A percentile compares a stretch with the other conserved stretches of the same genome.
These are phyloP conservation scores for Palaemon carinicauda DNA, from an alignment of 1,140 invertebrate species.

Conservation along the genomic window DNA sequence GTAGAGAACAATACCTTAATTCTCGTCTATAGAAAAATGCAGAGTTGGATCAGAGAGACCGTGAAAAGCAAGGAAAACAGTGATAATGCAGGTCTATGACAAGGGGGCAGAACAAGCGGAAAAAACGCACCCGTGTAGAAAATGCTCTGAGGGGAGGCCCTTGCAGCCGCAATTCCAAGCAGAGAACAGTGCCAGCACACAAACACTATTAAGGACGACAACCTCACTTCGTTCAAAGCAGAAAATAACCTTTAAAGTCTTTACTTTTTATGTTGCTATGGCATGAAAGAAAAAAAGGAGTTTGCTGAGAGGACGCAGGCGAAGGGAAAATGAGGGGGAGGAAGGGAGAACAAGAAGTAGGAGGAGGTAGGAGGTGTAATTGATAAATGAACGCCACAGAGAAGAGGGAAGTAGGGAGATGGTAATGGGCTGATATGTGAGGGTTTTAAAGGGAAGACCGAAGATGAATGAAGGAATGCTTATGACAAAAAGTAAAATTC, in stretches of 20 bases:
- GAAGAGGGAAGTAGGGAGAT: slow-evolving; percentile 2
- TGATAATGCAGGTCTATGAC: slow-evolving; percentile 40
- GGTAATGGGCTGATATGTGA: slow-evolving; percentile 23
- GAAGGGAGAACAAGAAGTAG: background rate
- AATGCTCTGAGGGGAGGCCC: slow-evolving; percentile 5
- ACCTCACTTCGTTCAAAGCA: background rate
- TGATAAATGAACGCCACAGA: background rate
- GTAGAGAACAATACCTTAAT: background rate
- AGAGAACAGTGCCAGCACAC: background rate
- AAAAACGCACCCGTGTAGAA: slow-evolving; percentile 22
- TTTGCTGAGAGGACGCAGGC: background rate
- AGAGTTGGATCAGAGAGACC: background rate
- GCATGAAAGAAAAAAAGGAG: background rate
- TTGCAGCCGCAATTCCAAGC: background rate
- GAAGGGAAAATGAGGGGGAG: background rate
- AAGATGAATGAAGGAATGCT: slow-evolving; percentile 46
- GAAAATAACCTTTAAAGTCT: background rate
- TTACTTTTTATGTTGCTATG: background rate
- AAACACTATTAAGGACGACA: background rate
- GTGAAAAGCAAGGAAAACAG: background rate
- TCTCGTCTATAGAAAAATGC: background rate
- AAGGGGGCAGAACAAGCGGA: slow-evolving; percentile 27
- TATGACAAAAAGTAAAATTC: slow-evolving; percentile 48
- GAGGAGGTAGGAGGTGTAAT: background rate
- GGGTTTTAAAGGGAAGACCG: slow-evolving; percentile 11